Conservation (phyloP, 2,113 vertebrate species). For the Apistogramma diplotaenia region DNA sequence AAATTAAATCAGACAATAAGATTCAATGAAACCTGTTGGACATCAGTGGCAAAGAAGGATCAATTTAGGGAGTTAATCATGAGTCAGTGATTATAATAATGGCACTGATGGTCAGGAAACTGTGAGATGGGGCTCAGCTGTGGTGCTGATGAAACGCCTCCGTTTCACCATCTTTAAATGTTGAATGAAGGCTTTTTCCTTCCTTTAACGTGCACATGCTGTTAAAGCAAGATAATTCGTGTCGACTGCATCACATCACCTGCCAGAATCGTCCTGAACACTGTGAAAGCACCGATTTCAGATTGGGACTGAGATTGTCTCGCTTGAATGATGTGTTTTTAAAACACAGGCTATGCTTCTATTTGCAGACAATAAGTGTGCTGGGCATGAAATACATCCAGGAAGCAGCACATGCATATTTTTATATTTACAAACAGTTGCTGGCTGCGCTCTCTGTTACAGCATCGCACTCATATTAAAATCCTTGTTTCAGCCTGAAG, state of each 20-base stretch:
- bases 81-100: not conserved
- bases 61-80: not conserved
- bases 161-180: not conserved
- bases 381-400: not conserved
- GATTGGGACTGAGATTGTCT: not conserved
- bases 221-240: not conserved
- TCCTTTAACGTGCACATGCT: not conserved
- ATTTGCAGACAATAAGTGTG: not conserved
- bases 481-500: slow-evolving; percentile 57
- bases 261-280: not conserved
- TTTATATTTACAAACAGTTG: slow-evolving; percentile 17
- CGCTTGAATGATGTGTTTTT: not conserved
- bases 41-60: not conserved
- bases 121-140: not conserved
- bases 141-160: not conserved
- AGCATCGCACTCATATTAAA: slow-evolving; percentile 51
- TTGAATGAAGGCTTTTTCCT: not conserved
- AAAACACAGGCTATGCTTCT: not conserved
- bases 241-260: not conserved
- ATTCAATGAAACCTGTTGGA: not conserved
- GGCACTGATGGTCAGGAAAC: not conserved
- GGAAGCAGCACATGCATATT: slow-evolving; percentile 27
- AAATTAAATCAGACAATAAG: not conserved
- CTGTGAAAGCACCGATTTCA: not conserved
- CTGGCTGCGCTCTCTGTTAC: slow-evolving; percentile 21